Evolutionary conservation across 2,797 vertebrate species (phyloP).

Genomic region (Hippopotamyrus pictus): DNA sequence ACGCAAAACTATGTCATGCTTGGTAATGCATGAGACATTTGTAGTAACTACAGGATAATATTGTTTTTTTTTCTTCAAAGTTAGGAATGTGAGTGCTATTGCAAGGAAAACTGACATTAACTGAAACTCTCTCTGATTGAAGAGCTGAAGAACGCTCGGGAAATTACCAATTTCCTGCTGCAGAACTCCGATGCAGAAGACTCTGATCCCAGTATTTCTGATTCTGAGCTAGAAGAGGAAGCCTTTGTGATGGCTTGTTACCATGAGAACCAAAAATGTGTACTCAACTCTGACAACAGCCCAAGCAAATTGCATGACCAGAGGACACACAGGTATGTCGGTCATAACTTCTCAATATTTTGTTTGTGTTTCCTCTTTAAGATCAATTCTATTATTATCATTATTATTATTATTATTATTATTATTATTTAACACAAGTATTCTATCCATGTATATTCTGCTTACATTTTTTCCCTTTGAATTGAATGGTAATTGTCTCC

Average conservation of each 20-base stretch:
- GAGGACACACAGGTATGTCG: conserved; percentile 26
- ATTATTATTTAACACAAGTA: not conserved
- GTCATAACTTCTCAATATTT: not conserved
- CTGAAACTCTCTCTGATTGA: conserved; percentile 23
- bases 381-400: not conserved
- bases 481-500: not conserved
- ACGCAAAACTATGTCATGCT: not conserved
- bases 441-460: not conserved
- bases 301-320: conserved; percentile 18
- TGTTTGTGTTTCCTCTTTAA: not conserved
- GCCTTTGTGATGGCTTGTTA: conserved; percentile 52
- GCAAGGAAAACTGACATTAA: not conserved
- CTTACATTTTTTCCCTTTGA: not conserved
- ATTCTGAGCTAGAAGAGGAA: conserved; percentile 58
- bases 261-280: conserved; percentile 32
- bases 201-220: conserved; percentile 19
- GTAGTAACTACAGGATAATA: not conserved
- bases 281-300: conserved; percentile 21
- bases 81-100: not conserved
- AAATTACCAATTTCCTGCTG: conserved; percentile 57
- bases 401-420: not conserved
- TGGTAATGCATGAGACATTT: not conserved
- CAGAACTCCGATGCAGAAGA: conserved; percentile 59
- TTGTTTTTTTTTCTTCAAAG: not conserved
- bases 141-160: conserved; percentile 45